Evolutionary conservation across 1,140 invertebrate genomes (phyloP).

Genomic region (Drosophila sucinea): DNA sequence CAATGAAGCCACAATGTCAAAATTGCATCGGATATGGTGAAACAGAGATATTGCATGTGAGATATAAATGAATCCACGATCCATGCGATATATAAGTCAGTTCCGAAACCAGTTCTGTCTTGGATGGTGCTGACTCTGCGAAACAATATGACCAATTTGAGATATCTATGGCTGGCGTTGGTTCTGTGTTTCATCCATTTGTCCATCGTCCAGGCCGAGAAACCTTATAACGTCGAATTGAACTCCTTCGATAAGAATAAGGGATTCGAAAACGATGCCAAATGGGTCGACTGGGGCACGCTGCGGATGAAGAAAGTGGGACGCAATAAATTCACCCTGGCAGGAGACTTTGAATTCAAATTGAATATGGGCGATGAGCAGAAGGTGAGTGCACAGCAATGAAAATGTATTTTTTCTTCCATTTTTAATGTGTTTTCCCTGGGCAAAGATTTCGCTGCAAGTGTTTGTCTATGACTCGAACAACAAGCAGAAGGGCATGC

Average conservation of each 20-base stretch:
- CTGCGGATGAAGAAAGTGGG: constrained; percentile 65
- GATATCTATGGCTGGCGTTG: constrained; percentile 11
- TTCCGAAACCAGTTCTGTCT: neutral
- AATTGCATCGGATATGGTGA: neutral
- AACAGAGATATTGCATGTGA: neutral
- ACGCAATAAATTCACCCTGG: constrained; percentile 54
- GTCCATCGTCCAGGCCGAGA: constrained; percentile 28
- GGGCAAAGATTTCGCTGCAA: constrained; percentile 39
- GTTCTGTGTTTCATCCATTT: constrained; percentile 8
- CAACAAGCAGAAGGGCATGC: constrained; percentile 40
- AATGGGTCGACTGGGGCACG: constrained; percentile 66
- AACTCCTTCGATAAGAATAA: constrained; percentile 52
- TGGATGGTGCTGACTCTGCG: neutral
- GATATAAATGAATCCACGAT: neutral
- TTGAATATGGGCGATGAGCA: constrained; percentile 63
- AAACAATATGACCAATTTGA: constrained; percentile 19
- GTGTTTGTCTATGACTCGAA: constrained; percentile 51
- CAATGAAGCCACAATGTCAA: neutral
- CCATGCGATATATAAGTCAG: neutral
- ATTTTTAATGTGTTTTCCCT: too few relatives aligned
- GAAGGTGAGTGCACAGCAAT: constrained; percentile 28
- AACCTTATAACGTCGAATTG: constrained; percentile 55
- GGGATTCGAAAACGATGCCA: constrained; percentile 38
- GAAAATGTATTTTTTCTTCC: neutral
- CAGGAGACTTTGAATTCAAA: constrained; percentile 61